A percentile compares a stretch with the other conserved stretches of the same genome.
Conservation (phyloP, 2,888 invertebrate genomes). For the Drosophila peninsularis region DNA sequence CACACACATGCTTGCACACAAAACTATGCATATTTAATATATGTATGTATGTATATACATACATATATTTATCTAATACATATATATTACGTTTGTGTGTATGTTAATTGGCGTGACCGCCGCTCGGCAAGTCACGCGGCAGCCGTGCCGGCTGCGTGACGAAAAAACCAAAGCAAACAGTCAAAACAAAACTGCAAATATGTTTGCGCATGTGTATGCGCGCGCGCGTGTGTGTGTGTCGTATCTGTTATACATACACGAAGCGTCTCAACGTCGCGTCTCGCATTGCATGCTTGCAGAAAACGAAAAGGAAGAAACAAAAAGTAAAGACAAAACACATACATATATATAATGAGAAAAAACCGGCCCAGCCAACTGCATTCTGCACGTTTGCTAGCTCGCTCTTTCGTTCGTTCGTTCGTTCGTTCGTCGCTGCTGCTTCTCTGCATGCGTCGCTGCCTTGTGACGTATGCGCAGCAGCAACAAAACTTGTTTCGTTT, state of each 20-base stretch:
- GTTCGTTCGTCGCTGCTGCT: conserved; percentile 2
- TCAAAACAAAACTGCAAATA: conserved; percentile 70
- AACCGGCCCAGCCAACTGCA: conserved; percentile 53
- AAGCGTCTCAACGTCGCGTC: conserved; percentile 34
- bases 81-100: conserved; percentile 21
- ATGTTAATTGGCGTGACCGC: conserved; percentile 64
- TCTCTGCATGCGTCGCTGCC: conserved; percentile 56
- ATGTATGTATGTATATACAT: neutral
- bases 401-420: conserved; percentile 14
- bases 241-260: conserved; percentile 62
- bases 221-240: neutral
- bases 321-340: conserved; percentile 23
- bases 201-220: conserved; percentile 30
- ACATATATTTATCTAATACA: conserved; percentile 5
- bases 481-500: conserved; percentile 69
- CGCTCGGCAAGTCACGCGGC: conserved; percentile 64
- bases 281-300: conserved; percentile 70
- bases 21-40: conserved; percentile 12
- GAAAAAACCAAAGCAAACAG: conserved; percentile 61
- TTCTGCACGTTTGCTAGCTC: conserved; percentile 51
- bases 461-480: conserved; percentile 74
- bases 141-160: conserved; percentile 61
- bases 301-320: conserved; percentile 52
- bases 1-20: neutral
- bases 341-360: neutral